Base-by-base conservation (phyloP, 2,797 vertebrate species). In the Paedocypris micromegethes region DNA sequence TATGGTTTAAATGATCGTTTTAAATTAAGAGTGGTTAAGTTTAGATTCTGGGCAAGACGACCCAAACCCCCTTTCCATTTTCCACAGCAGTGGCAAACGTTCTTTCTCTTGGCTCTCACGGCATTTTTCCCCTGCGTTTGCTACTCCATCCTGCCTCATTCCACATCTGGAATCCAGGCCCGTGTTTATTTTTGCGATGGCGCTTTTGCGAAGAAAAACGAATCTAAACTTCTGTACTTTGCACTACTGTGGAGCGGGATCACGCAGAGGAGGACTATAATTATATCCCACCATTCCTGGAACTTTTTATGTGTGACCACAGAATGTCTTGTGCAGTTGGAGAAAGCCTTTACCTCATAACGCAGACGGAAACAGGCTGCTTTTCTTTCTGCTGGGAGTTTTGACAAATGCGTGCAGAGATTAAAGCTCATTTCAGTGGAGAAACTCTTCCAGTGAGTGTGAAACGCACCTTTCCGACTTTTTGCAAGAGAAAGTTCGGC, bases 351-450 rank as follows among this genome's bases (percentile, higher is more conserved):
- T 38, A 62, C 77, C 87, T 87, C 91, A 83, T 84, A 67, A 87
- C 86, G 89, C 83, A 88, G 90, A 90, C 93, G 79, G 84, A 93
- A 94, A 95, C 93, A 95, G 91, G 92, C 89, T 86, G 90, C 80
- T 90, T 89, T 89, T 86, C 88, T 86, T 91, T 91, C 90, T 90
- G 89, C 84, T 90, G 94, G 93, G 92, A 93, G 3, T 78, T 73
- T 72, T 83, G 91, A 92, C 91, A 88, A 79, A 23, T 23, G 23
- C 23, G 23, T 23, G 89, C 80, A 80, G 85, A 90, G 93, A 90
- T 86, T 91, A 86, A 89, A 84, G 86, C 77, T 86, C 82, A 73
- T 72, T 80, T 83, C 79, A 74, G 81, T 79, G 78, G 84, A 54
- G 79, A 81, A 23, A 23, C 23, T 23, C 23, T 23, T 23, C 23